Evolutionary conservation across 2,888 invertebrate species (phyloP), one percentile per base, ranked within the genome.

Genomic region (Troilus luridus): DNA sequence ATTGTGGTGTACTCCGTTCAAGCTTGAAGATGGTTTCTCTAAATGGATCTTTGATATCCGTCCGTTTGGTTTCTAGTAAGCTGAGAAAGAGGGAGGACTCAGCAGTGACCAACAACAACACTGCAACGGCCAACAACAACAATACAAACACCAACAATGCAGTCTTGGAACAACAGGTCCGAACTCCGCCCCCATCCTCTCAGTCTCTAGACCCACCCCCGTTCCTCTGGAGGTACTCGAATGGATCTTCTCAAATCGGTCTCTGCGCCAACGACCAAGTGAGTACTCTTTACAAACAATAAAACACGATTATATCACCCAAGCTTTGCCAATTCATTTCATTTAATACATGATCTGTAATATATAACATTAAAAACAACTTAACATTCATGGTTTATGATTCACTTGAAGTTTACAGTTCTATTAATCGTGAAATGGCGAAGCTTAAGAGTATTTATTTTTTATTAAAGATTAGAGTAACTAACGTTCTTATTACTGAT

Each of bases 61-160:
- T 97, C 94, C 97, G 97, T 95, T 96, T 97, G 96, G 97, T 97
- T 95, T 97, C 97, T 96, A 97, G 97, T 95, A 97, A 97, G 95
- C 96, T 97, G 95, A 96, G 97, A 94, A 97, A 97, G 95, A 96
- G 97, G 93, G 97, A 97, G 95, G 97, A 97, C 94, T 96, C 93
- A 92, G 92, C 93, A 72, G 93, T 93, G 90, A 93, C 92, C 91
- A 93, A 93, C 90, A 91, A 92, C 92, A 91, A 92, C 92, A 93
- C 93, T 92, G 92, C 92, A 91, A 92, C 91, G 92, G 91, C 92
- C 92, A 93, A 92, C 92, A 92, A 92, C 92, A 89, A 92, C 93
- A 91, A 92, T 91, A 81, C 92, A 91, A 67, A 62, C 62, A 85
- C 56, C 21, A 94, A 94, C 95, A 94, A 41, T n/a, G 27, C 77